Evolutionary conservation across 2,888 invertebrate species (phyloP).

Genomic region (Mayetiola destructor): DNA sequence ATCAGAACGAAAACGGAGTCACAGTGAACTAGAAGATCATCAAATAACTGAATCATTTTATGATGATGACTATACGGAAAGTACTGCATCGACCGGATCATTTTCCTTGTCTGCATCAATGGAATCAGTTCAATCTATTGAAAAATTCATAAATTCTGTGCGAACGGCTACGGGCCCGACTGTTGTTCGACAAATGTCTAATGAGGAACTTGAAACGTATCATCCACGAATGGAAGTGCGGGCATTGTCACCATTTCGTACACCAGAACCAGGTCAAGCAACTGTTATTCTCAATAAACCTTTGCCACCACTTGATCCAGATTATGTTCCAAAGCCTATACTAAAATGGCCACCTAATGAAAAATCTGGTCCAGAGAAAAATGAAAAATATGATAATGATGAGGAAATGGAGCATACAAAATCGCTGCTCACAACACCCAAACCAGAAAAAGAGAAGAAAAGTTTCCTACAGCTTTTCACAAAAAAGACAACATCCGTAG

Average conservation of each 20-base stretch:
- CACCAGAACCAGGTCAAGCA: slow-evolving; percentile 39
- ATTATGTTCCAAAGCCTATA: slow-evolving; percentile 65
- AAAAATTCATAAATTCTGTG: slow-evolving; percentile 25
- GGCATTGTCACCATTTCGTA: slow-evolving; percentile 31
- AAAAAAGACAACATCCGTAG: neutral
- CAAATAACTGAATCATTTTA: too few relatives aligned
- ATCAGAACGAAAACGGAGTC: slow-evolving; percentile 1
- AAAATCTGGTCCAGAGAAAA: slow-evolving; percentile 25
- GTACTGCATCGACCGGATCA: slow-evolving; percentile 38
- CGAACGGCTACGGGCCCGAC: slow-evolving; percentile 3
- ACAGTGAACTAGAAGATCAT: slow-evolving; percentile 23
- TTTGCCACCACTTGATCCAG: slow-evolving; percentile 49
- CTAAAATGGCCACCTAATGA: slow-evolving; percentile 43
- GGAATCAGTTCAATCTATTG: slow-evolving; percentile 32
- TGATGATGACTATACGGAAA: slow-evolving; percentile 48
- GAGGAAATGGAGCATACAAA: slow-evolving; percentile 18
- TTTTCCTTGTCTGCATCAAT: slow-evolving; percentile 32
- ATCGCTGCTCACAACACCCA: neutral
- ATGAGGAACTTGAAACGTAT: slow-evolving; percentile 50
- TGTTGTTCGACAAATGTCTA: slow-evolving; percentile 19
- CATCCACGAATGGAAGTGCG: slow-evolving; percentile 46
- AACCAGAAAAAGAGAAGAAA: neutral
- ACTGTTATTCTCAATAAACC: slow-evolving; percentile 46
- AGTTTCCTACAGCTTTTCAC: neutral
- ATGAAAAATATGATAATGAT: slow-evolving; percentile 27